Evolutionary conservation across 2,113 vertebrate genomes (phyloP).

Genomic region (Oryzias celebensis): DNA sequence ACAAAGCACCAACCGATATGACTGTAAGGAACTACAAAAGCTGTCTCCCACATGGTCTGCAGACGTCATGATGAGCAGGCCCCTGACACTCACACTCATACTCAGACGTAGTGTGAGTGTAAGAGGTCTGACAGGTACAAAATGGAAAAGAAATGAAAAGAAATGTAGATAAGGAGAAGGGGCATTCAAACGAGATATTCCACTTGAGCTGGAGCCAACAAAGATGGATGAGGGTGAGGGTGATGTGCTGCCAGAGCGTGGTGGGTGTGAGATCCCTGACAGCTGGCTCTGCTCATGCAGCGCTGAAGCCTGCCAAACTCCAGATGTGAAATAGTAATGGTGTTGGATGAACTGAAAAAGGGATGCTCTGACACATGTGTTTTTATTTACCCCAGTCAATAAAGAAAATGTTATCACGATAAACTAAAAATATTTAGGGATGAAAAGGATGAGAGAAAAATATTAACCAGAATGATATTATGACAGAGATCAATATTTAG

Average conservation of each 20-base stretch:
- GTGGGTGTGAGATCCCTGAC: background rate
- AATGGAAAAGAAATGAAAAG: background rate
- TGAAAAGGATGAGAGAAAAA: no score
- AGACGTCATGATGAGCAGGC: background rate
- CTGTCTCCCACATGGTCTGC: background rate
- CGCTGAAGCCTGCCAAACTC: background rate
- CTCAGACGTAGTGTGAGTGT: background rate
- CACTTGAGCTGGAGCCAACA: background rate
- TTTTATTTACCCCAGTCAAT: no score
- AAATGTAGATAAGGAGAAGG: background rate
- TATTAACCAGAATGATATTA: no score
- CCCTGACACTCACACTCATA: no score
- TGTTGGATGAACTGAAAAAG: background rate
- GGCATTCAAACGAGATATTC: background rate
- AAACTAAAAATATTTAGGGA: no score
- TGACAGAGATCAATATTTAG: background rate
- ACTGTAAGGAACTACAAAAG: background rate
- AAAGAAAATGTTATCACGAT: no score
- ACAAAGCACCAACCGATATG: background rate
- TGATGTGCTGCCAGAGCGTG: background rate
- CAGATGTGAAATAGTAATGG: background rate
- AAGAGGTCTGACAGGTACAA: constrained; percentile 1
- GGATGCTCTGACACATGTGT: no score
- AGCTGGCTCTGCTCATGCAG: background rate
- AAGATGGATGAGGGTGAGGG: constrained; percentile 2